phyloP scores from a whole-genome alignment of 2,888 invertebrate genomes.

The Lasioglossum oenotherae region DNA sequence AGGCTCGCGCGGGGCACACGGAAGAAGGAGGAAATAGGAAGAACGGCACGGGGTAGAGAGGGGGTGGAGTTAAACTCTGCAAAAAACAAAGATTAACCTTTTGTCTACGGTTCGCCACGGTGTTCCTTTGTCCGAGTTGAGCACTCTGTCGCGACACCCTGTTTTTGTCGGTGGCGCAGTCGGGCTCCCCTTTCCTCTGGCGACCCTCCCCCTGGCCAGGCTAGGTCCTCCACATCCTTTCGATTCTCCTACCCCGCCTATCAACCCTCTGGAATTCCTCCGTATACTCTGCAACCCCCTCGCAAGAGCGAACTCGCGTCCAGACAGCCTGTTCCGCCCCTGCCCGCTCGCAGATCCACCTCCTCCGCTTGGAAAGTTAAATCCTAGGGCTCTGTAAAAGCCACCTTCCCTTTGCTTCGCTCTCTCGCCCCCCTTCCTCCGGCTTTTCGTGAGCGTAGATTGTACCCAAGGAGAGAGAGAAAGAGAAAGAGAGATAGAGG shows the following conservation, averaged over 20 bases:
- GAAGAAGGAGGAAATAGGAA: constrained; percentile 16
- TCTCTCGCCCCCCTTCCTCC: constrained; percentile 36
- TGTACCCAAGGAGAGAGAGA: neutral
- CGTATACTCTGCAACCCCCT: constrained; percentile 37
- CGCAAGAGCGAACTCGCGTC: constrained; percentile 41
- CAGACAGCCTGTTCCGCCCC: constrained; percentile 25
- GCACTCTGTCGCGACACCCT: constrained; percentile 82
- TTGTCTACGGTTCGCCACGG: constrained; percentile 79
- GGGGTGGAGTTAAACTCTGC: constrained; percentile 73
- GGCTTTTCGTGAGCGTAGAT: constrained; percentile 40
- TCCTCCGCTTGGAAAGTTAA: constrained; percentile 69
- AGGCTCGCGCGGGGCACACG: constrained; percentile 9
- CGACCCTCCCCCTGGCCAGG: constrained; percentile 26
- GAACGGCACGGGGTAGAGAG: neutral
- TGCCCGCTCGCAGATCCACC: constrained; percentile 15
- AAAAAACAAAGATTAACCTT: constrained; percentile 82
- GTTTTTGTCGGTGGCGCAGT: constrained; percentile 77
- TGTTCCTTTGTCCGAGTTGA: constrained; percentile 81
- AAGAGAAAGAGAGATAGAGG: neutral
- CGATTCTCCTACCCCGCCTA: constrained; percentile 40
- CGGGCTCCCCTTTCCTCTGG: constrained; percentile 32
- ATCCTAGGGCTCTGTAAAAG: constrained; percentile 72
- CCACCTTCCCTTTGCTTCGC: constrained; percentile 35
- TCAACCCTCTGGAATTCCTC: constrained; percentile 45
- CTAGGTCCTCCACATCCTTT: constrained; percentile 56